Conservation (phyloP, 2,888 invertebrate species). For the Acrocyrtus sp. region DNA sequence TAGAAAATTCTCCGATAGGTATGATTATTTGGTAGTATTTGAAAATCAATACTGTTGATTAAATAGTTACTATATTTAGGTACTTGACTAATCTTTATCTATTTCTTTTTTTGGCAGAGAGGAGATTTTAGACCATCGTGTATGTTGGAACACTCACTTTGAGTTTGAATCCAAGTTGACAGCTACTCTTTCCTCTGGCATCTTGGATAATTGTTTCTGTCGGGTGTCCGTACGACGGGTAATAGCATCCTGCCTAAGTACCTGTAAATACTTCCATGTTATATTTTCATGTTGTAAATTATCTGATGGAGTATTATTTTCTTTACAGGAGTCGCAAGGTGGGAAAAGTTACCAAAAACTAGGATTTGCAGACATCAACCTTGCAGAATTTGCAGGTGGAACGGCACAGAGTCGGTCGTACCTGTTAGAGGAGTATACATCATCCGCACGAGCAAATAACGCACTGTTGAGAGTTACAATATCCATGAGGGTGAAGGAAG, state of each 20-base stretch:
- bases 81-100: background rate
- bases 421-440: slow-evolving; percentile 60
- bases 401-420: slow-evolving; percentile 61
- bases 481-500: slow-evolving; percentile 62
- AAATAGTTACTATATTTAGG: background rate
- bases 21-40: slow-evolving; percentile 50
- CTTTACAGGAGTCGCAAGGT: slow-evolving; percentile 70
- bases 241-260: too few relatives aligned
- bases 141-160: slow-evolving; percentile 68
- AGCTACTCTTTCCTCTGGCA: slow-evolving; percentile 69
- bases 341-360: slow-evolving; percentile 71
- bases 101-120: slow-evolving; percentile 65
- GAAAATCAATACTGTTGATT: too few relatives aligned
- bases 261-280: too few relatives aligned
- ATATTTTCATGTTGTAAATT: too few relatives aligned
- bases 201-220: slow-evolving; percentile 70
- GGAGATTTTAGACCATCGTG: slow-evolving; percentile 69
- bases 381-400: slow-evolving; percentile 71
- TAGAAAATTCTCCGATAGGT: slow-evolving; percentile 74
- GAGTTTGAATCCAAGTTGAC: slow-evolving; percentile 70
- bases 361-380: slow-evolving; percentile 71
- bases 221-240: slow-evolving; percentile 71
- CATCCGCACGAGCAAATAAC: slow-evolving; percentile 62
- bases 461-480: slow-evolving; percentile 60
- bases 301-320: too few relatives aligned